phyloP scores from a whole-genome alignment of 2,888 invertebrate species.

The Ectemnius continuus region DNA sequence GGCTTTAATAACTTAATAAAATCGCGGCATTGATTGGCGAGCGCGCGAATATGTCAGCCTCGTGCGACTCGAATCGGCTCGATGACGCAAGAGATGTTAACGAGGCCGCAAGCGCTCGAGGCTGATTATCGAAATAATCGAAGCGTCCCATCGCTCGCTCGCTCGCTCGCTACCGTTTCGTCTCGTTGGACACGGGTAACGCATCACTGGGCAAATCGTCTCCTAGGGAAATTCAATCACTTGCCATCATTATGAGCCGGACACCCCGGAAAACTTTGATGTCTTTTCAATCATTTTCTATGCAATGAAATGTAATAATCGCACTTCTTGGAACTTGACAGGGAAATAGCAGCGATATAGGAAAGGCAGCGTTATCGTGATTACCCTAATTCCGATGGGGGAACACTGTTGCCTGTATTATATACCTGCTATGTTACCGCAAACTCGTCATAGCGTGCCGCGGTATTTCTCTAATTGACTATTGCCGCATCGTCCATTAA shows the following conservation, averaged over 20 bases:
- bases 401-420: constrained; percentile 18
- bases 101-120: constrained; percentile 13
- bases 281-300: too few species aligned
- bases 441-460: constrained; percentile 15
- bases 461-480: constrained; percentile 24
- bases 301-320: too few species aligned
- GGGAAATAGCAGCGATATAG: constrained; percentile 7
- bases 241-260: too few species aligned
- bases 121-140: constrained; percentile 42
- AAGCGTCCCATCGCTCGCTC: constrained; percentile 37
- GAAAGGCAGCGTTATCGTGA: constrained; percentile 26
- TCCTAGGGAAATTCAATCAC: too few species aligned
- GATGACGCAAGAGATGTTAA: constrained; percentile 32
- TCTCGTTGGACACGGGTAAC: background rate
- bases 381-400: constrained; percentile 34
- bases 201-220: too few species aligned
- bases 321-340: too few species aligned
- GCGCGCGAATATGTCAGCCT: constrained; percentile 17
- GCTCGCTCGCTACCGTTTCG: background rate
- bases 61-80: background rate
- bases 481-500: constrained; percentile 23
- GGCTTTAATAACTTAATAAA: constrained; percentile 40
- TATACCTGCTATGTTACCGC: constrained; percentile 6
- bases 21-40: constrained; percentile 38
- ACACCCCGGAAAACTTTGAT: too few species aligned